Conservation (phyloP, 2,113 vertebrate species). For the Eurypyga helias region DNA sequence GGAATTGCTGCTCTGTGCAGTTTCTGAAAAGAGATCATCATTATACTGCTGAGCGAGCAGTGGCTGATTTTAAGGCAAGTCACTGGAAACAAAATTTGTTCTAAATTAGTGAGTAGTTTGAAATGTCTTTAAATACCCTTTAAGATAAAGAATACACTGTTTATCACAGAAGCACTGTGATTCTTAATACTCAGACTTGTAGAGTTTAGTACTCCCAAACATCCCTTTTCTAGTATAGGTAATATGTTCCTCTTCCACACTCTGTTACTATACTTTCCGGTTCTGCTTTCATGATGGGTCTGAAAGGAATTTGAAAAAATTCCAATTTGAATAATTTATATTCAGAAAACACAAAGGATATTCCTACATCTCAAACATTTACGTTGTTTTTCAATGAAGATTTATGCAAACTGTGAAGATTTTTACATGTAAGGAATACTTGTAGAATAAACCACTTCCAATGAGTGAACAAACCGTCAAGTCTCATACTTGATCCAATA, state of each 20-base stretch:
- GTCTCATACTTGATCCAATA: not conserved
- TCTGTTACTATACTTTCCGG: not conserved
- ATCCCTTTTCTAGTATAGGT: not conserved
- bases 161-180: not conserved
- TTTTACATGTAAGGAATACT: not conserved
- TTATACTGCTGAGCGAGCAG: not conserved
- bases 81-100: conserved; percentile 15
- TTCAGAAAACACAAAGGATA: not conserved
- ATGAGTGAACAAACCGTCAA: not conserved
- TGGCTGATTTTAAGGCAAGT: not conserved
- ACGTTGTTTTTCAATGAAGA: not conserved
- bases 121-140: not conserved
- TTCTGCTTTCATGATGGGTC: not conserved
- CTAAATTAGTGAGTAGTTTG: not conserved
- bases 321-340: not conserved
- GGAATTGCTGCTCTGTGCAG: conserved; percentile 2
- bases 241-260: not conserved
- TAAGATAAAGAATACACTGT: not conserved
- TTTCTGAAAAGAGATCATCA: conserved; percentile 6
- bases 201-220: not conserved
- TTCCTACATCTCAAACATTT: not conserved
- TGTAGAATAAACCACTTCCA: not conserved
- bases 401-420: not conserved
- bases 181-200: not conserved
- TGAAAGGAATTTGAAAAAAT: not conserved